A percentile compares a stretch with the other conserved stretches of the same genome.
Evolutionary conservation across 2,888 invertebrate genomes (phyloP).

Genomic region (Apantesis nais): DNA sequence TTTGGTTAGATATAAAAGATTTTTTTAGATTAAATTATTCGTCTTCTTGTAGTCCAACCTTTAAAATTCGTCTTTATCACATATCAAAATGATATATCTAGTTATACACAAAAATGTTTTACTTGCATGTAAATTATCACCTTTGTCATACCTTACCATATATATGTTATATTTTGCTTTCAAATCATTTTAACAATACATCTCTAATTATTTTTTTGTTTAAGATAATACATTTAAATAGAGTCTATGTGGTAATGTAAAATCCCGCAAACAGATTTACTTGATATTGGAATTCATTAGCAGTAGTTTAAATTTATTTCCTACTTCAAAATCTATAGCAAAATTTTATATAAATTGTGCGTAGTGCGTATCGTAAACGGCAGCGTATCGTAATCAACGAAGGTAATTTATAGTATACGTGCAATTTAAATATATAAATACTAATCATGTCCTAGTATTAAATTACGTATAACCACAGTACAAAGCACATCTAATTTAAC

Average conservation of each 20-base stretch:
- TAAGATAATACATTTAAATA: not conserved
- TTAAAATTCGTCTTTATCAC: not conserved
- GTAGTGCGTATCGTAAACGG: not conserved
- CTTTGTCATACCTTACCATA: not conserved
- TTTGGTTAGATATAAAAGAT: not conserved
- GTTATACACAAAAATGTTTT: too few species aligned
- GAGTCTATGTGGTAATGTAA: not conserved
- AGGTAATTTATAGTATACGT: not conserved
- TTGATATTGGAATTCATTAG: not conserved
- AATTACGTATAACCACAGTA: conserved; percentile 15
- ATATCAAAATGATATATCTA: too few species aligned
- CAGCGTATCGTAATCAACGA: conserved; percentile 2
- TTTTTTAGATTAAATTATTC: too few species aligned
- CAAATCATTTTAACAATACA: not conserved
- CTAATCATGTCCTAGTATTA: conserved; percentile 19
- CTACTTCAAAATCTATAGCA: not conserved
- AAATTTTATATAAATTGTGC: not conserved
- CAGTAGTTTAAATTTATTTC: not conserved
- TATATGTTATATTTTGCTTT: not conserved
- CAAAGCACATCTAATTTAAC: conserved; percentile 16
- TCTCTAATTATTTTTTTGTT: not conserved
- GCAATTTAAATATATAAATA: conserved; percentile 10
- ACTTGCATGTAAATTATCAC: not conserved
- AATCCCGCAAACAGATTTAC: not conserved
- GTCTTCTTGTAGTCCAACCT: not conserved